These are phyloP conservation scores for Anorthoa munda DNA, from an alignment of 2,888 invertebrate genomes.

Conservation along the genomic window DNA sequence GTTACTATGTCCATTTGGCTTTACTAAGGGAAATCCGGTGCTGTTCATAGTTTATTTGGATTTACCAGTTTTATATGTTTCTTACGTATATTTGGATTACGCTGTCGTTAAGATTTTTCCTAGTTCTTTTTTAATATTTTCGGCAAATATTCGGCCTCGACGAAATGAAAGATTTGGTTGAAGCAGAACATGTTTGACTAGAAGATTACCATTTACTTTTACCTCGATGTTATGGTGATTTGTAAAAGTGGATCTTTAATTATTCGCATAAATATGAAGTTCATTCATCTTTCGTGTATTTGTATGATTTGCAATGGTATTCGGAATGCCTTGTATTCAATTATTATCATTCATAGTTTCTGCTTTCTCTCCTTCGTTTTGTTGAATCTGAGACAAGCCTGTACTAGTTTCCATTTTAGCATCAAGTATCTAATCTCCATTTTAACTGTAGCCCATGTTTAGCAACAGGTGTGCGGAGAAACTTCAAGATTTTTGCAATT, in stretches of 20 bases:
- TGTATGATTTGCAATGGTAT: conserved; percentile 27
- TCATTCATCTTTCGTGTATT: conserved; percentile 50
- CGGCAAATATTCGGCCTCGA: conserved; percentile 7
- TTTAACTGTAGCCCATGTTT: conserved; percentile 35
- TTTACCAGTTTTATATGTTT: conserved; percentile 40
- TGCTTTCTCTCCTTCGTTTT: conserved; percentile 50
- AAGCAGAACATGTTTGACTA: conserved; percentile 43
- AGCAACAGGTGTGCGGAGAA: conserved; percentile 41
- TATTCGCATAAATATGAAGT: conserved; percentile 46
- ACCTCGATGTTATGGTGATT: conserved; percentile 30
- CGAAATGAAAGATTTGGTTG: conserved; percentile 11
- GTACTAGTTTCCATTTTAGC: conserved; percentile 61
- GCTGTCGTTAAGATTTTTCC: conserved; percentile 18
- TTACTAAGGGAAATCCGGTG: conserved; percentile 58
- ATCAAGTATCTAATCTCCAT: conserved; percentile 61
- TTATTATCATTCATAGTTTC: conserved; percentile 43
- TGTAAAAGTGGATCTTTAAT: conserved; percentile 37
- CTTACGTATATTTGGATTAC: conserved; percentile 38
- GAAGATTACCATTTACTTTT: conserved; percentile 33
- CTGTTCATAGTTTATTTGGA: conserved; percentile 44
- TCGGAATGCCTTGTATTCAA: conserved; percentile 38
- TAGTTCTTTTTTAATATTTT: conserved; percentile 25
- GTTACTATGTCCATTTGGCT: conserved; percentile 42
- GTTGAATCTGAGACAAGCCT: conserved; percentile 45
- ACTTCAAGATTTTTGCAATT: conserved; percentile 35